phyloP scores from a whole-genome alignment of 2,113 vertebrate species.

The Monarcha castaneiventris region DNA sequence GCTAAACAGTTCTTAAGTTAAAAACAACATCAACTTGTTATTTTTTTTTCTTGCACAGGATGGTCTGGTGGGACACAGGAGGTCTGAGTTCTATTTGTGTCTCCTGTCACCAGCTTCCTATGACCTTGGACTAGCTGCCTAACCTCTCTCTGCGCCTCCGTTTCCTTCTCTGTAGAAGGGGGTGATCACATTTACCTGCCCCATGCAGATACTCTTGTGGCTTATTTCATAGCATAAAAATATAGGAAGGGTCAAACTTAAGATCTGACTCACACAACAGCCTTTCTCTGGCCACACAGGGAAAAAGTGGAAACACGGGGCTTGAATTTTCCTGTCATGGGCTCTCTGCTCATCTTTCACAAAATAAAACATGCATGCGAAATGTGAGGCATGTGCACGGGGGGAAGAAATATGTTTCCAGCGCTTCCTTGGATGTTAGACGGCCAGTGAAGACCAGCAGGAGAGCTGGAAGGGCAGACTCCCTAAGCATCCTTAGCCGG shows the following conservation, averaged over 20 bases:
- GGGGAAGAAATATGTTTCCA: not conserved
- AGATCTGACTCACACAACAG: not conserved
- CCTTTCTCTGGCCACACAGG: not conserved
- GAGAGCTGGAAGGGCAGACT: not conserved
- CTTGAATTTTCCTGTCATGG: not conserved
- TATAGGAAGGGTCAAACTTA: not conserved
- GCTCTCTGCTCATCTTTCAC: not conserved
- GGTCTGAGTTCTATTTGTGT: conserved; percentile 37
- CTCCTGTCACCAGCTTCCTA: conserved; percentile 51
- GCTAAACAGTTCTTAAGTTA: conserved; percentile 49
- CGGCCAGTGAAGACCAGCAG: not conserved
- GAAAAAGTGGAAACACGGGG: fast-evolving
- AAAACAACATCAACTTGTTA: conserved; percentile 28
- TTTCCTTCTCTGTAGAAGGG: conserved; percentile 10
- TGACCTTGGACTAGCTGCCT: conserved; percentile 16
- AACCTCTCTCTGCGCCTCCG: not conserved
- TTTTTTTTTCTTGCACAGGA: conserved; percentile 41
- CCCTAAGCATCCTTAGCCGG: not conserved
- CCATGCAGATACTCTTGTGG: not conserved
- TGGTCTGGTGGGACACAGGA: conserved; percentile 42
- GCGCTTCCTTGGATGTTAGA: not conserved
- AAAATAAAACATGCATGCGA: not conserved
- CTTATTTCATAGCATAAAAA: not conserved
- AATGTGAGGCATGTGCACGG: not conserved
- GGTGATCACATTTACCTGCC: not conserved